Percentiles rank a stretch among this genome's conserved stretches.
Evolutionary conservation across 2,113 vertebrate species (phyloP).

Genomic region (Xiphorhynchus elegans): DNA sequence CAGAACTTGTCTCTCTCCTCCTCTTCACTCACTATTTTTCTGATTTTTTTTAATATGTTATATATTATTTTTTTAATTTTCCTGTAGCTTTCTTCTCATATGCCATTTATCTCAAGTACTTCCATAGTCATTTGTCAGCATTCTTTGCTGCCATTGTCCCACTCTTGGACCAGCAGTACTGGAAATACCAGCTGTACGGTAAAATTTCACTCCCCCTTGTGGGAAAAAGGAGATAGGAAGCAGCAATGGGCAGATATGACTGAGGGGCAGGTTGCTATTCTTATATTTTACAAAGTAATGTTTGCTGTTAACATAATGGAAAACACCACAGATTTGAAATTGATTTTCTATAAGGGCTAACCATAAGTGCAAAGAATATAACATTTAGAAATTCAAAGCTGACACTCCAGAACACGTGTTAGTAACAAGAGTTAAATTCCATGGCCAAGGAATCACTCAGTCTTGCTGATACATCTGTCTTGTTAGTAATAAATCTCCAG

Average conservation of each 20-base stretch:
- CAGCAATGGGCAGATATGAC: background rate
- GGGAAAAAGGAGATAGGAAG: background rate
- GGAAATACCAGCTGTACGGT: background rate
- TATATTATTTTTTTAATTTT: background rate
- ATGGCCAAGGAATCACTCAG: background rate
- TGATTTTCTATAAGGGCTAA: background rate
- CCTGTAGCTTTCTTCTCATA: background rate
- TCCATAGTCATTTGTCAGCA: background rate
- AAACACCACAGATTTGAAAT: background rate
- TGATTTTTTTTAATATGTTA: too few relatives aligned
- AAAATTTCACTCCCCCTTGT: background rate
- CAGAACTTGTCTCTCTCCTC: background rate
- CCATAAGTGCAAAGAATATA: background rate
- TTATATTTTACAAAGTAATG: background rate
- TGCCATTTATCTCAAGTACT: background rate
- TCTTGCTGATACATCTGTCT: slow-evolving; percentile 4
- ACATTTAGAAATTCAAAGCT: background rate
- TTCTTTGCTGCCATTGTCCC: background rate
- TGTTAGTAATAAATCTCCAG: slow-evolving; percentile 29
- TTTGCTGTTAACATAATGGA: background rate
- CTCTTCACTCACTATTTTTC: background rate
- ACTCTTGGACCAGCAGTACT: background rate
- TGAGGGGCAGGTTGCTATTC: background rate
- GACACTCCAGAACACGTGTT: background rate
- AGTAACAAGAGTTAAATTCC: slow-evolving; percentile 29